Evolutionary conservation across 1,140 invertebrate genomes (phyloP), one percentile per base, ranked within the genome.

Genomic region (Glossosoma conforme): DNA sequence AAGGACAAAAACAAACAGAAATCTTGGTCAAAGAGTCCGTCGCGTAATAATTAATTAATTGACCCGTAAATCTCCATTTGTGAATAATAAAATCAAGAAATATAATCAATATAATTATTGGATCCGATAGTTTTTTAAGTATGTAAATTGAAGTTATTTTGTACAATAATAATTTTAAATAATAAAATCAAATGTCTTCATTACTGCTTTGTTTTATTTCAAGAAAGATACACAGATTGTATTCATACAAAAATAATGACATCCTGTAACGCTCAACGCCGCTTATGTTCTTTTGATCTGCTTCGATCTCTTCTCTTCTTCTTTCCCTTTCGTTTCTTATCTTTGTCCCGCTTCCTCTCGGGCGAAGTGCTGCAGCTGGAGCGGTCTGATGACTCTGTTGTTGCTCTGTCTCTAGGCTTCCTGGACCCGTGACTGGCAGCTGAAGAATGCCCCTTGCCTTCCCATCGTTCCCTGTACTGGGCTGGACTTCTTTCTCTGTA

Each of bases 321-420:
- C 50, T 73, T 73, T 0, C 72, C 69, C 61, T 73, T 74, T 40
- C 70, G 62, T 57, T 75, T 75, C 55, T 73, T 73, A 56, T 75
- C 70, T 47, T 67, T 72, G 56, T 74, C 70, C 56, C 64, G 61
- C 45, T 66, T 69, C 33, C 57, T 63, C 48, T 67, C 63, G 38
- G 61, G 54, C 19, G 56, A 59, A n/a, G 28, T 35, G 32, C 32
- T 45, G n/a, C 41, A 41, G 13, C 33, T 40, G 18, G 41, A 28
- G 13, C n/a, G 38, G 25, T 22, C 37, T 47, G 22, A 25, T n/a
- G 14, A 18, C 24, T 21, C 3, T 37, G 11, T 21, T 14, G 15
- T 10, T 64, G n/a, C n/a, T n/a, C n/a, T n/a, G n/a, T n/a, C n/a
- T n/a, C n/a, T n/a, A n/a, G n/a, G n/a, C n/a, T n/a, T n/a, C n/a